Base-by-base conservation (phyloP, 2,797 vertebrate genomes). In the Microctenopoma stevenorrisi region DNA sequence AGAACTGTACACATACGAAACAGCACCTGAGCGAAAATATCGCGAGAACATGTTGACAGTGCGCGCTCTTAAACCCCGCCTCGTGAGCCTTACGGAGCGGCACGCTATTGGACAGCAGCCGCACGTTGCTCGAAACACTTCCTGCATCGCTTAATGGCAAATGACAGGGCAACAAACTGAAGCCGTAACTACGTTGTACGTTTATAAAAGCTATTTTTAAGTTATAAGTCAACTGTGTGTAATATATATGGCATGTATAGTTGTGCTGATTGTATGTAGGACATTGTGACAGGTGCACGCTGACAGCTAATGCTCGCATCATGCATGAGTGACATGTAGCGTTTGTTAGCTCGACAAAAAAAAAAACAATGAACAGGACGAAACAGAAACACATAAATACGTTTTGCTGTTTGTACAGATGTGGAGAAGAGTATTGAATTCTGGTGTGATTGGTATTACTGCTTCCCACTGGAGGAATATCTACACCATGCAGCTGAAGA, bases 401-500 rank as follows among this genome's bases (percentile, higher is more conserved):
- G 7, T 33, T 33, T 30, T 28, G 14, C 56, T 25, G 38, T 68
- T 50, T 73, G 11, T 38, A 35, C 79, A 91, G 84, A 95, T 95
- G 94, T 95, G 90, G 93, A 81, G 88, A 55, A 84, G 86, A 71
- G n/a, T 91, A 35, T 28, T 91, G 28, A 71, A 62, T 25, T 56
- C 82, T 35, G 25, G 61, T 28, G 54, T 89, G 62, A 68, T 82
- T 48, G 35, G 48, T 18, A 81, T 70, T 69, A 1, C 83, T 48
- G n/a, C 65, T 74, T 22, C 84, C 0, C 79, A 30, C 65, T 79
- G 82, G 85, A 94, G 92, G 84, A 86, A 71, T 81, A 75, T 96
- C 0, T 88, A 82, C 70, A 93, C 94, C 2, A 98, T 99, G 97
- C 94, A 92, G 90, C 76, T 98, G 68, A 95, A 96, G 83, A 94